Conservation (phyloP, 2,888 invertebrate species). For the Amphipoea oculea region DNA sequence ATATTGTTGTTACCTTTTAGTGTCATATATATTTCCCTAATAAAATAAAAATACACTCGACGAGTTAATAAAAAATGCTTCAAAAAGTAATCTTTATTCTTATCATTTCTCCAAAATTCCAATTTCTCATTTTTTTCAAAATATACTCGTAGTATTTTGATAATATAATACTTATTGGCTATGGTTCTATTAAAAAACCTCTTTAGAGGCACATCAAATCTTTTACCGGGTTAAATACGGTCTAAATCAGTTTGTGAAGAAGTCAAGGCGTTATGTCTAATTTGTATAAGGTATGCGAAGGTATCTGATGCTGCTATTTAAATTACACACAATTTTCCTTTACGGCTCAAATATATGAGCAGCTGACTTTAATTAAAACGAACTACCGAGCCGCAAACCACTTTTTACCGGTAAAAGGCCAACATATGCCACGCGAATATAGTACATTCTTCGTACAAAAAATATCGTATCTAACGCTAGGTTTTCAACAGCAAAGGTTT, state of each 20-base stretch:
- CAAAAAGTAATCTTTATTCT: not conserved
- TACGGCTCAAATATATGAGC: not conserved
- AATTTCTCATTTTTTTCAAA: too few species aligned
- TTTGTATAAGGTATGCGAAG: not conserved
- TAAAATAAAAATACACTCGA: not conserved
- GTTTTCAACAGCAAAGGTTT: not conserved
- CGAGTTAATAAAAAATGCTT: not conserved
- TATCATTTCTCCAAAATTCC: not conserved
- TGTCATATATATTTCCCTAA: too few species aligned
- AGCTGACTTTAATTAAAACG: not conserved
- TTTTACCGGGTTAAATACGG: not conserved
- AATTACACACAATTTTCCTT: not conserved
- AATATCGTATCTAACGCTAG: not conserved
- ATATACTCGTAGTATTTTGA: too few species aligned
- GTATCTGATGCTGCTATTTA: not conserved
- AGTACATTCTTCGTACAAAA: not conserved
- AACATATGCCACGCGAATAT: not conserved
- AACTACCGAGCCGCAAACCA: not conserved
- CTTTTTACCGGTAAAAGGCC: not conserved
- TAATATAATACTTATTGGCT: too few species aligned
- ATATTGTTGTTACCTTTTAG: not conserved
- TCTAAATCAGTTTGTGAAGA: not conserved
- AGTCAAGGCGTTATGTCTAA: too few species aligned
- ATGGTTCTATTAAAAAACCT: slow-evolving; percentile 35
- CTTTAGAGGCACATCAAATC: too few species aligned